Conservation (phyloP, 2,797 vertebrate genomes). For the Pogoniulus pusillus region DNA sequence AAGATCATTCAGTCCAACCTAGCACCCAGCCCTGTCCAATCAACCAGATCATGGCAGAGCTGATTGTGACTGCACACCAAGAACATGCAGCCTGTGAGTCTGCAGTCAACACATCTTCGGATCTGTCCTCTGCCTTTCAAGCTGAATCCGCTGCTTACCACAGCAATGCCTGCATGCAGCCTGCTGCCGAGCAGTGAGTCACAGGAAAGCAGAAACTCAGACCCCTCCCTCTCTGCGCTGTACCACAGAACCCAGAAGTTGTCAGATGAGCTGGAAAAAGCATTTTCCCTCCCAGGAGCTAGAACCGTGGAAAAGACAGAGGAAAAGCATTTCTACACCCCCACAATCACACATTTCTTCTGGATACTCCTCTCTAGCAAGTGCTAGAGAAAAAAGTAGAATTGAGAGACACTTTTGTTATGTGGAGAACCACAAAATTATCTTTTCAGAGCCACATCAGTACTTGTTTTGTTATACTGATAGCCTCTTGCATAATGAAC, state of each 20-base stretch:
- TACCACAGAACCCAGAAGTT: neutral
- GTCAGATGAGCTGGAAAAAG: neutral
- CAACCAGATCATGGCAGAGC: no score
- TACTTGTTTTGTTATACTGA: neutral
- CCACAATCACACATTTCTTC: neutral
- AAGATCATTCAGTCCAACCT: no score
- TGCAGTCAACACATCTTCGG: neutral
- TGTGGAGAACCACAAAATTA: neutral
- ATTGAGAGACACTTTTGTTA: neutral
- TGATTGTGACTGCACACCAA: neutral
- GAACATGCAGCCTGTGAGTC: neutral
- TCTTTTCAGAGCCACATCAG: neutral
- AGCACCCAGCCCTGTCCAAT: no score
- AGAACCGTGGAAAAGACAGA: neutral
- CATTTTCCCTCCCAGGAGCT: neutral
- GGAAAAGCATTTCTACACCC: neutral
- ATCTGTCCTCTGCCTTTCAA: neutral
- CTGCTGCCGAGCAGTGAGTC: neutral
- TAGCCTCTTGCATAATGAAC: neutral
- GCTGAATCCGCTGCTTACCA: neutral
- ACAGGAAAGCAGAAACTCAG: neutral
- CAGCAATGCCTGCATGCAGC: neutral
- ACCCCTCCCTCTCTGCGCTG: neutral
- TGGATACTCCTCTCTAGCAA: neutral
- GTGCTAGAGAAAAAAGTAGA: neutral